These are phyloP conservation scores for Ochropacha duplaris DNA, from an alignment of 2,888 invertebrate genomes.

Conservation along the genomic window DNA sequence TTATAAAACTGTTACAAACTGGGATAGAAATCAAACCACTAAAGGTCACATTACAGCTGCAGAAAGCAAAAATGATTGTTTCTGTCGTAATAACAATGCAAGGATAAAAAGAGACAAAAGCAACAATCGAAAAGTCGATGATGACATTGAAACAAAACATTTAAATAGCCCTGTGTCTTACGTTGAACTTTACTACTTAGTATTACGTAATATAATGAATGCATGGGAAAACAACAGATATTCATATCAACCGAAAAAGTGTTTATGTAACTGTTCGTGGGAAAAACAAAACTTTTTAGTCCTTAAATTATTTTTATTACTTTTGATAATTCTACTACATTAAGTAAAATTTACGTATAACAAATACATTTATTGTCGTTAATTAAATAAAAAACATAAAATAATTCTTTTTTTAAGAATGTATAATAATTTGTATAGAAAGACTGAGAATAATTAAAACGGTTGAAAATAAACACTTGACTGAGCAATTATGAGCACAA, in stretches of 20 bases:
- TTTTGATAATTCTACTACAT: background rate
- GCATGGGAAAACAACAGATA: conserved; percentile 26
- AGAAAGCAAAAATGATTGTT: conserved; percentile 15
- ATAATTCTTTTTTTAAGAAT: background rate
- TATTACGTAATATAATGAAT: conserved; percentile 38
- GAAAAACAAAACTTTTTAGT: background rate
- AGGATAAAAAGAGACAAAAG: conserved; percentile 38
- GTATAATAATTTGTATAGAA: background rate
- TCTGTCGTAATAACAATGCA: conserved; percentile 27
- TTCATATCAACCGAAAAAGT: background rate
- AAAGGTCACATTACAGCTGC: background rate
- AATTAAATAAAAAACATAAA: background rate
- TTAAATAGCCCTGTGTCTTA: conserved; percentile 19
- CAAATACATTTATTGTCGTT: background rate
- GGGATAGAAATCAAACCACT: background rate
- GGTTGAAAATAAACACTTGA: background rate
- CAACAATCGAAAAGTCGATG: background rate
- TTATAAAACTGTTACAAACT: background rate
- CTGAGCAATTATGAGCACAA: conserved; percentile 27
- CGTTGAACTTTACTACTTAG: conserved; percentile 43
- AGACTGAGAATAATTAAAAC: background rate
- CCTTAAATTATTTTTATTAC: background rate
- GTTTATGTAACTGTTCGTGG: background rate
- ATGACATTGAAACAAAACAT: background rate
- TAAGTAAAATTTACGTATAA: background rate